Percentiles rank a stretch among this genome's conserved stretches.
Conservation (phyloP, 2,113 vertebrate species). For the Protobothrops flavoviridis region DNA sequence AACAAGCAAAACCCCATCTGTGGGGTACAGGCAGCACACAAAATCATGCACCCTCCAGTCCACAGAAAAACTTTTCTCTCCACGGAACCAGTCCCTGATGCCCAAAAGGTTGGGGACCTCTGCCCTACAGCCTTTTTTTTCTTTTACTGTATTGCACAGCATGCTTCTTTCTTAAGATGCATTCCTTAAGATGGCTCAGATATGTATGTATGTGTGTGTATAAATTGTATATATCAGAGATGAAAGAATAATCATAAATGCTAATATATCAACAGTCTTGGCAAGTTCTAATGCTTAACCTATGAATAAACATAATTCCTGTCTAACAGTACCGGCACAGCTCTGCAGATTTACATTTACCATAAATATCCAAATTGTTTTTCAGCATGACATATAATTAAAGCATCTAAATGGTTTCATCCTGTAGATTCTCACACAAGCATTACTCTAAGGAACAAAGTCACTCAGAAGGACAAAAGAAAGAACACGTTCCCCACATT, state of each 20-base stretch:
- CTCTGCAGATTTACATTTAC: constrained; percentile 27
- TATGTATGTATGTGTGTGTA: constrained; percentile 10
- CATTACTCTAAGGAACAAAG: constrained; percentile 13
- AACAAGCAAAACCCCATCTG: too few relatives aligned
- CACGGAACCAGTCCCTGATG: too few relatives aligned
- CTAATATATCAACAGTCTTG: constrained; percentile 20
- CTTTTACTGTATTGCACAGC: constrained; percentile 62
- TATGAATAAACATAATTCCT: constrained; percentile 11
- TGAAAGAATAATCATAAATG: constrained; percentile 32
- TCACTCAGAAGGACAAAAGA: constrained; percentile 12
- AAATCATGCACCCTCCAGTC: too few relatives aligned
- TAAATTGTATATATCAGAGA: constrained; percentile 27
- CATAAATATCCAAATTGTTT: constrained; percentile 7
- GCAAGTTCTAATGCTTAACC: neutral
- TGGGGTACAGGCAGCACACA: too few relatives aligned
- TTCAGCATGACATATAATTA: constrained; percentile 15
- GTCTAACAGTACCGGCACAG: neutral
- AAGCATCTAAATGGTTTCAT: constrained; percentile 12
- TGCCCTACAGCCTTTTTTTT: constrained; percentile 57
- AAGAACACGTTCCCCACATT: neutral
- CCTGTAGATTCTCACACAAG: neutral
- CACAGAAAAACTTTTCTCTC: too few relatives aligned
- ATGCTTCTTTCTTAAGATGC: constrained; percentile 54
- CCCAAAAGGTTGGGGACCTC: too few relatives aligned
- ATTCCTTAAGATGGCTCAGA: constrained; percentile 42